Percentiles rank a stretch among this genome's conserved stretches.
phyloP scores from a whole-genome alignment of 2,888 invertebrate genomes.

The Onthophagus sagittarius region DNA sequence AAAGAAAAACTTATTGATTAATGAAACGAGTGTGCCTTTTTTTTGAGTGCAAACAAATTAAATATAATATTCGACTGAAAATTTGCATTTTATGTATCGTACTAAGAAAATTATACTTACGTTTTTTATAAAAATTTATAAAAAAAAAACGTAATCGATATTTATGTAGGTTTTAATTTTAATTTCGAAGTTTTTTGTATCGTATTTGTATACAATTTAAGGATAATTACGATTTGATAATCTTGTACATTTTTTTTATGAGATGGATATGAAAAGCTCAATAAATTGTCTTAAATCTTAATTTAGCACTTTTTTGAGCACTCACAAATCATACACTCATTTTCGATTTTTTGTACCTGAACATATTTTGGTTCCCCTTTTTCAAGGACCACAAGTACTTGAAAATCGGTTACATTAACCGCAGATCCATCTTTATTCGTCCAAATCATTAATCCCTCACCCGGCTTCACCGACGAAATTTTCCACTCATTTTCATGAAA shows the following conservation, averaged over 20 bases:
- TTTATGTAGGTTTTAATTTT: background rate
- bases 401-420: no score
- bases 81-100: no score
- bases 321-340: no score
- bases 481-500: background rate
- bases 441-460: no score
- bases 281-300: background rate
- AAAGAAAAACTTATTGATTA: background rate
- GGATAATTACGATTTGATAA: background rate
- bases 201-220: background rate
- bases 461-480: background rate
- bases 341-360: no score
- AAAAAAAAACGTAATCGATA: background rate
- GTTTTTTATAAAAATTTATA: no score
- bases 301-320: no score
- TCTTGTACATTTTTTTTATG: background rate
- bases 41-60: background rate
- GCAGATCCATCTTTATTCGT: no score
- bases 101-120: no score
- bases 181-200: background rate
- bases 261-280: background rate
- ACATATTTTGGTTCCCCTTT: no score
- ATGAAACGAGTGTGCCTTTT: slow-evolving; percentile 14
- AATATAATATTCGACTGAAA: no score
- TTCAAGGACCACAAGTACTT: no score